A percentile compares a stretch with the other conserved stretches of the same genome.
Conservation (phyloP, 92 coral and sea anemone genomes). For the Epizoanthus ramosus region DNA sequence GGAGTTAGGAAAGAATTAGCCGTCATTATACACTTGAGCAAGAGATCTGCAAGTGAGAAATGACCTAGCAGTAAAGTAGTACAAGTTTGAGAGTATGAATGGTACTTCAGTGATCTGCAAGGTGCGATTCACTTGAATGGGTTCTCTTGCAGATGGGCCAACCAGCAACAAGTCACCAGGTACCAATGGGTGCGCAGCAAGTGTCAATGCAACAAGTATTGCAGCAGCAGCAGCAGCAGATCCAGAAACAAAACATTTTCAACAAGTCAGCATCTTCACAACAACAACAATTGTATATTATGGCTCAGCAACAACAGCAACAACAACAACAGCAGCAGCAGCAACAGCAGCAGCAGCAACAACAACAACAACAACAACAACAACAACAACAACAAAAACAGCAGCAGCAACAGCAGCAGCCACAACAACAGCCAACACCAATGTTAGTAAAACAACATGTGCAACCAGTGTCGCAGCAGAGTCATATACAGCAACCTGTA, state of each 20-base stretch:
- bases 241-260: not conserved
- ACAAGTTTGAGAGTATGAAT: too few relatives aligned
- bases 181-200: slow-evolving; percentile 6
- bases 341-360: slow-evolving; percentile 16
- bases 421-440: slow-evolving; percentile 20
- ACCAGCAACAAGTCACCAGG: slow-evolving; percentile 2
- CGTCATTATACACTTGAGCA: too few relatives aligned
- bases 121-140: too few relatives aligned
- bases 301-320: slow-evolving; percentile 14
- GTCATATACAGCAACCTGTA: slow-evolving; percentile 6
- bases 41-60: too few relatives aligned
- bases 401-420: slow-evolving; percentile 15
- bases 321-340: slow-evolving; percentile 12
- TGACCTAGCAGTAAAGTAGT: too few relatives aligned
- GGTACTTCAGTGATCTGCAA: too few relatives aligned
- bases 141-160: not conserved
- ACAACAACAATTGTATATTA: slow-evolving; percentile 13
- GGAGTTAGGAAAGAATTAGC: too few relatives aligned
- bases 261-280: slow-evolving; percentile 23
- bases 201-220: slow-evolving; percentile 26
- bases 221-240: slow-evolving; percentile 11
- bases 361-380: slow-evolving; percentile 34
- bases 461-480: slow-evolving; percentile 20
- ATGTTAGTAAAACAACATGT: slow-evolving; percentile 1
- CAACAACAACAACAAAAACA: slow-evolving; percentile 19